Conservation (phyloP, 1,140 invertebrate species). For the Caenorhabditis latens region DNA sequence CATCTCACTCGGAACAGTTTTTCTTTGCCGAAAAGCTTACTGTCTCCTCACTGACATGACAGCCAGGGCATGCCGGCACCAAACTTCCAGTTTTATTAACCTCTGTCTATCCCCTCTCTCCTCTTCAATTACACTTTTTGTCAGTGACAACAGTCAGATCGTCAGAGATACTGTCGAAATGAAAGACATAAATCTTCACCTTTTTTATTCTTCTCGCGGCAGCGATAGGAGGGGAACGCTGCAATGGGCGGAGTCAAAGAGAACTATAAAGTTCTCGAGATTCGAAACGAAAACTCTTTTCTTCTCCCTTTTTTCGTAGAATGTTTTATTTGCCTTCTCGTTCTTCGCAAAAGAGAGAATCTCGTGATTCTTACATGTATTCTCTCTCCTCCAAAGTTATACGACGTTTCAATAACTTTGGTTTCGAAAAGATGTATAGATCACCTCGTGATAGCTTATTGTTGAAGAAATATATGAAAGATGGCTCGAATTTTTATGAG, state of each 20-base stretch:
- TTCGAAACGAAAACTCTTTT: background rate
- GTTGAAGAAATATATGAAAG: too few relatives aligned
- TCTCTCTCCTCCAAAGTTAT: too few relatives aligned
- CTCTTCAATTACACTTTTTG: background rate
- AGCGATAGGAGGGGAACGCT: background rate
- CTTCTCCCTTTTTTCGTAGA: background rate
- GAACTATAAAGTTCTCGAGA: slow-evolving; percentile 34
- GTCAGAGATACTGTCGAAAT: slow-evolving; percentile 50
- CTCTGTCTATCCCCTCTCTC: background rate
- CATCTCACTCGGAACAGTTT: background rate
- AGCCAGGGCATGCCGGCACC: background rate
- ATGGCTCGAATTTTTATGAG: too few relatives aligned
- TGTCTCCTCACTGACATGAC: background rate
- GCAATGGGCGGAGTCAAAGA: slow-evolving; percentile 4
- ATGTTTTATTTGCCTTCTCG: too few relatives aligned
- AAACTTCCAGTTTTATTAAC: slow-evolving; percentile 8
- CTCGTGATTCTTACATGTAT: too few relatives aligned
- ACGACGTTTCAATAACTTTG: too few relatives aligned
- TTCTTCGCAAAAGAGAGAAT: too few relatives aligned
- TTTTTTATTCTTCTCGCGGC: background rate
- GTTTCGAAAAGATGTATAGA: too few relatives aligned
- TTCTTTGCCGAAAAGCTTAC: slow-evolving; percentile 49
- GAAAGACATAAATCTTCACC: background rate
- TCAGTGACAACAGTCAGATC: slow-evolving; percentile 38
- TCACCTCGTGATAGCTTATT: too few relatives aligned